Conservation (phyloP, 1,140 invertebrate genomes). For the Brachionus rotundiformis region DNA sequence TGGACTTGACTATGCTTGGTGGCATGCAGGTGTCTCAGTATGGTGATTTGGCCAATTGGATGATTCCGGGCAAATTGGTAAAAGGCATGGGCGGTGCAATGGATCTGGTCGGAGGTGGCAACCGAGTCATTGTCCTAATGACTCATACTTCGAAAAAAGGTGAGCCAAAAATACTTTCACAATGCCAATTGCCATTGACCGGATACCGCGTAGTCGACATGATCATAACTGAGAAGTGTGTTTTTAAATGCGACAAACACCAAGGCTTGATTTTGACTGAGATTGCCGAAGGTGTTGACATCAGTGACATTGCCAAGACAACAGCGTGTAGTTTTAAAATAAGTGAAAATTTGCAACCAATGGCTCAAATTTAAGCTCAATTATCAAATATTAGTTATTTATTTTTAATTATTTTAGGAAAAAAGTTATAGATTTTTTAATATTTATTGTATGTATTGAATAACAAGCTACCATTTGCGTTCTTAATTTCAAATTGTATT, state of each 20-base stretch:
- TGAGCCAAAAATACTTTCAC: conserved; percentile 52
- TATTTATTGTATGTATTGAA: background rate
- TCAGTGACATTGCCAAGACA: conserved; percentile 30
- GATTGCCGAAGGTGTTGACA: conserved; percentile 33
- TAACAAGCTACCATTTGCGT: background rate
- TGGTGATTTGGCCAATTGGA: conserved; percentile 54
- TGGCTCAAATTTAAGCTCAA: conserved; percentile 42
- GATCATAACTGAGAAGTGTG: conserved; percentile 52
- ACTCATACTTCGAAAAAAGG: conserved; percentile 51
- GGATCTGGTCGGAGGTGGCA: conserved; percentile 51
- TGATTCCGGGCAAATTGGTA: conserved; percentile 53
- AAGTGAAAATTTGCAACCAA: conserved; percentile 33
- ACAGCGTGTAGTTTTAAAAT: conserved; percentile 40
- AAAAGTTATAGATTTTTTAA: too few relatives aligned
- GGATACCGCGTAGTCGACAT: conserved; percentile 51
- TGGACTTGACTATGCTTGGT: conserved; percentile 53
- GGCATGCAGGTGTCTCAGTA: conserved; percentile 53
- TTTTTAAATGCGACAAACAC: conserved; percentile 52
- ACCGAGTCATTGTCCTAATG: conserved; percentile 50
- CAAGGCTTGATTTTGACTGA: conserved; percentile 51
- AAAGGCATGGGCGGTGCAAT: conserved; percentile 54
- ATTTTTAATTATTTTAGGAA: too few relatives aligned
- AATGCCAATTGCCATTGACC: conserved; percentile 53
- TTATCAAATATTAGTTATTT: background rate
- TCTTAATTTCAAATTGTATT: background rate